Base-by-base conservation (phyloP, 2,888 invertebrate species). In the Bugula neritina region DNA sequence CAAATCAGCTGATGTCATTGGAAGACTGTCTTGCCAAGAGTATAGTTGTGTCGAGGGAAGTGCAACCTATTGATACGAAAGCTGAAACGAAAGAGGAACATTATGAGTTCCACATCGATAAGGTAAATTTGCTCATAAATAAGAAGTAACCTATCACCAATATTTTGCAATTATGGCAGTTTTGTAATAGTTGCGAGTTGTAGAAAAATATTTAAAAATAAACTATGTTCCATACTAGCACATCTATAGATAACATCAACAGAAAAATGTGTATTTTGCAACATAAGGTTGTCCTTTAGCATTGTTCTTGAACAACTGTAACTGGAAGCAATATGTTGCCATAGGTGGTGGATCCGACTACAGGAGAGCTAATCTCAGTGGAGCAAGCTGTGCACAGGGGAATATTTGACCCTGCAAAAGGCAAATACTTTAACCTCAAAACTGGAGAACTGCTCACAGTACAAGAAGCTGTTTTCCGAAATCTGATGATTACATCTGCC, bases 351-450 rank as follows among this genome's bases (percentile, higher is more conserved):
- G 63, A 63, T 27, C 63, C 63, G 10, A 63, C 25, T 13, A 31
- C 63, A 31, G 34, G 34, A 27, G 63, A 63, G 63, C 31, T 23
- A 10, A 63, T 63, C 29, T 29, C 63, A 17, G 63, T 63, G 3
- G 63, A 63, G 34, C 27, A 63, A 63, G 63, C 63, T 2, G 31
- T 63, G 5, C 27, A 63, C 10, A 3, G 5, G 10, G 63, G 63
- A 13, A 63, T 63, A 63, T 63, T 63, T 31, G 63, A 63, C n/a
- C 63, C 63, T 23, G 31, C 13, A 2, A 63, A 63, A 27, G 63
- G 63, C 10, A 63, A 63, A 27, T 63, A 63, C 31, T 63, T 63
- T 27, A 63, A 63, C 34, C 13, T 63, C 5, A 63, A 63, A 63
- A 63, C 63, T 13, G 63, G 63, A 25, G 63, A 63, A 27, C 63